Evolutionary conservation across 2,113 vertebrate genomes (phyloP).

Genomic region (Anser cygnoides): DNA sequence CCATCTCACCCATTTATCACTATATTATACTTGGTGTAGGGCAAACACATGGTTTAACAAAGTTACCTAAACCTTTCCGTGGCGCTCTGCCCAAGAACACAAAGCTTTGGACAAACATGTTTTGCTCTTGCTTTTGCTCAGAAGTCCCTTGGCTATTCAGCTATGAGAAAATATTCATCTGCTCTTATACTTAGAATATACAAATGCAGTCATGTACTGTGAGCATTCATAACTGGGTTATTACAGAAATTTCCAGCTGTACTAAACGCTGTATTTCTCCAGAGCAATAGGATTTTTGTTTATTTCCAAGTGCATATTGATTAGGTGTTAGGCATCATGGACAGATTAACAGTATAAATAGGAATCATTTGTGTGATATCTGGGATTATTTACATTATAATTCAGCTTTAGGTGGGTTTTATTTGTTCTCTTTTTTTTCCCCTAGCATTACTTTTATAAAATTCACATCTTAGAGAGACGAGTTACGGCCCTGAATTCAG

Average conservation of each 20-base stretch:
- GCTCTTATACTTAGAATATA: neutral
- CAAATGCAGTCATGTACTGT: neutral
- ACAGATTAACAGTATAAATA: slow-evolving; percentile 19
- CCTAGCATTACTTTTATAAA: neutral
- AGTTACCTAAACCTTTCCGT: neutral
- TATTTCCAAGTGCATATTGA: neutral
- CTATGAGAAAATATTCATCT: neutral
- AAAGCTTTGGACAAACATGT: neutral
- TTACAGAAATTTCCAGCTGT: neutral
- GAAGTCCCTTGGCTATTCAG: neutral
- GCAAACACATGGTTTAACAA: neutral
- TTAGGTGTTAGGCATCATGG: slow-evolving; percentile 6
- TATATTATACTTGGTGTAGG: neutral
- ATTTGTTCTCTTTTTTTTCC: neutral
- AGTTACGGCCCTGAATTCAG: neutral
- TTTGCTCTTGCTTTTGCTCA: neutral
- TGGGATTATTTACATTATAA: slow-evolving; percentile 1
- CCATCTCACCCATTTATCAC: neutral
- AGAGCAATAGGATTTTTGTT: neutral
- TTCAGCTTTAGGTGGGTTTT: neutral
- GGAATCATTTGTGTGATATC: neutral
- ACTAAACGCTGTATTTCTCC: neutral
- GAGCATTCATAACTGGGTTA: neutral
- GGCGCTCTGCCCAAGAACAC: neutral
- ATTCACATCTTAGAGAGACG: neutral